phyloP scores from a whole-genome alignment of 2,888 invertebrate species.

The Eilema griseolum region DNA sequence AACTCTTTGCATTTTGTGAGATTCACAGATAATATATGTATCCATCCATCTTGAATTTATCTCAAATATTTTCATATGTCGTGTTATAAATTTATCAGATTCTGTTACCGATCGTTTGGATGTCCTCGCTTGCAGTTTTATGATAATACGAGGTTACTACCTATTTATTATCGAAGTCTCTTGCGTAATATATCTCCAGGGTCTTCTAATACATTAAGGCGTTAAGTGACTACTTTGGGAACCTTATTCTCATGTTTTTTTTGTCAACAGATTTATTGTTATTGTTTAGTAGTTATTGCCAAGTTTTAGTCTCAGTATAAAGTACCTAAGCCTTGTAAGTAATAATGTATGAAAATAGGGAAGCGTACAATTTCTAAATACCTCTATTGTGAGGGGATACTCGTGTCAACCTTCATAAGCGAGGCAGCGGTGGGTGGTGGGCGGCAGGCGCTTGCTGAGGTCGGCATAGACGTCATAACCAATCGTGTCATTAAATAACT shows the following conservation, averaged over 20 bases:
- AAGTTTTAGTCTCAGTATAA: no score
- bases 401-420: slow-evolving; percentile 66
- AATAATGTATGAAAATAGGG: slow-evolving; percentile 8
- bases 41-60: slow-evolving; percentile 20
- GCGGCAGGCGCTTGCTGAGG: slow-evolving; percentile 59
- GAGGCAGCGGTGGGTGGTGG: slow-evolving; percentile 41
- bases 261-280: no score
- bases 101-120: not conserved
- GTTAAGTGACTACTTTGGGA: no score
- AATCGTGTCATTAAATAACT: slow-evolving; percentile 71
- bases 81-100: slow-evolving; percentile 6
- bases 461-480: slow-evolving; percentile 73
- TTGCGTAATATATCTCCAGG: no score
- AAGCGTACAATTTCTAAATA: slow-evolving; percentile 18
- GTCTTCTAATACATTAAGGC: no score
- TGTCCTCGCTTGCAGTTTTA: slow-evolving; percentile 20
- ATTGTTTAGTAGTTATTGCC: no score
- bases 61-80: slow-evolving; percentile 20
- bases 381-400: slow-evolving; percentile 56
- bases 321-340: no score
- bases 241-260: no score
- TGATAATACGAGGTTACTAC: slow-evolving; percentile 18
- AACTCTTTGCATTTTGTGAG: slow-evolving; percentile 22
- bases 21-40: slow-evolving; percentile 21
- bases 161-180: not conserved